Percentiles rank a stretch among this genome's conserved stretches.
These are phyloP conservation scores for Oreochromis aureus DNA, from an alignment of 2,113 vertebrate species.

Conservation along the genomic window DNA sequence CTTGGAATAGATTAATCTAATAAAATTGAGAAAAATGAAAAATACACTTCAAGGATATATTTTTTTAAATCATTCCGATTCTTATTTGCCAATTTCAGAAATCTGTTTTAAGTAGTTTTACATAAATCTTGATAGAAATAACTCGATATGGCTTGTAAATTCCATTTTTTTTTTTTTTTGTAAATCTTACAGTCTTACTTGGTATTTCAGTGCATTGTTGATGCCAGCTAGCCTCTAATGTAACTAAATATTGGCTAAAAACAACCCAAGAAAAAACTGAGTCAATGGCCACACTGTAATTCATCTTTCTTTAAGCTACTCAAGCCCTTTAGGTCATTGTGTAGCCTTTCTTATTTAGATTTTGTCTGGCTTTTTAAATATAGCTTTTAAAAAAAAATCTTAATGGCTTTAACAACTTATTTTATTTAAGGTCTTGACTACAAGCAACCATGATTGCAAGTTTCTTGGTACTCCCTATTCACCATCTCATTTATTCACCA, in stretches of 20 bases:
- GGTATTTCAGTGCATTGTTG: rapidly evolving
- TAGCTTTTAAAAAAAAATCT: background rate
- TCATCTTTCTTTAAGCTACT: rapidly evolving
- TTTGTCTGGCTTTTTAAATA: background rate
- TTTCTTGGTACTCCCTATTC: slow-evolving; percentile 1
- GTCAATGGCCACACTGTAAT: background rate
- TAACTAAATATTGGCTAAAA: background rate
- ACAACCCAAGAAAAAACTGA: rapidly evolving
- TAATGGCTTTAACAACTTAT: slow-evolving; percentile 4
- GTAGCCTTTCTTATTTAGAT: background rate
- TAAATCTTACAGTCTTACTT: background rate
- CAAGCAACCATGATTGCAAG: slow-evolving; percentile 29
- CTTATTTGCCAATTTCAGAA: background rate
- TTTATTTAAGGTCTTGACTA: slow-evolving; percentile 22
- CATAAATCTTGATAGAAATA: background rate
- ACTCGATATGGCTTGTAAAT: background rate
- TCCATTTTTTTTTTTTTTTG: rapidly evolving
- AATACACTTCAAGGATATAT: background rate
- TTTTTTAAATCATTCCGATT: background rate
- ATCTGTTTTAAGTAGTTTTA: background rate
- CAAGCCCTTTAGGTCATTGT: rapidly evolving
- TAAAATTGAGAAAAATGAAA: background rate
- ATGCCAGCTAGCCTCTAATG: background rate
- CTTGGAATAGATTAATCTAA: background rate
- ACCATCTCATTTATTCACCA: slow-evolving; percentile 14